Evolutionary conservation across 2,888 invertebrate genomes (phyloP).

Genomic region (Amiota communis): DNA sequence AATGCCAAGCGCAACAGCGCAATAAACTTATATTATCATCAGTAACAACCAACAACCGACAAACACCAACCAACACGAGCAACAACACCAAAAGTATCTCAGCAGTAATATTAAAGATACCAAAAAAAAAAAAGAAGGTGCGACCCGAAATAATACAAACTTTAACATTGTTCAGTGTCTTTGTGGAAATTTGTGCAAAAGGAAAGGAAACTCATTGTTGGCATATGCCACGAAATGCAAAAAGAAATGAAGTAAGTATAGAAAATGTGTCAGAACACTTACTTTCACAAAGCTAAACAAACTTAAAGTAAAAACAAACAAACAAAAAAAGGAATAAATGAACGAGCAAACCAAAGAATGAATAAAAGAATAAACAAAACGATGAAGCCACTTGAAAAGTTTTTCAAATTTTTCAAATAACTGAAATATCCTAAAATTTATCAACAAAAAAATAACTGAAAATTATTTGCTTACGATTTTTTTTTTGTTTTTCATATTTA

Average conservation of each 20-base stretch:
- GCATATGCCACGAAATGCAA: neutral
- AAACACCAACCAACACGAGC: neutral
- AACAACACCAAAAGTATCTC: neutral
- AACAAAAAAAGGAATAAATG: neutral
- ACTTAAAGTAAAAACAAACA: neutral
- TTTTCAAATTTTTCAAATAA: constrained; percentile 5
- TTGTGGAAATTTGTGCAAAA: neutral
- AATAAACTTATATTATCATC: neutral
- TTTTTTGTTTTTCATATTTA: neutral
- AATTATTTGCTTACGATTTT: neutral
- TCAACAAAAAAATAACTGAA: neutral
- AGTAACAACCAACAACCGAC: neutral
- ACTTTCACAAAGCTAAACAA: neutral
- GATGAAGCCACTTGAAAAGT: constrained; percentile 10
- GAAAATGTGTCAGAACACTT: neutral
- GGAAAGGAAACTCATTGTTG: neutral
- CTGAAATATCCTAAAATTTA: too few relatives aligned
- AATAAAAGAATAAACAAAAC: neutral
- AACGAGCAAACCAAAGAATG: neutral
- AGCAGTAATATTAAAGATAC: too few relatives aligned
- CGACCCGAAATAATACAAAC: neutral
- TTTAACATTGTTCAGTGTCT: neutral
- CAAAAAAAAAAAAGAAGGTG: neutral
- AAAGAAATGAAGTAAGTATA: neutral
- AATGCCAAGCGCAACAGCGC: constrained; percentile 10